Percentiles rank a stretch among this genome's conserved stretches.
phyloP scores from a whole-genome alignment of 2,888 invertebrate genomes.

The Caradrina kadenii region DNA sequence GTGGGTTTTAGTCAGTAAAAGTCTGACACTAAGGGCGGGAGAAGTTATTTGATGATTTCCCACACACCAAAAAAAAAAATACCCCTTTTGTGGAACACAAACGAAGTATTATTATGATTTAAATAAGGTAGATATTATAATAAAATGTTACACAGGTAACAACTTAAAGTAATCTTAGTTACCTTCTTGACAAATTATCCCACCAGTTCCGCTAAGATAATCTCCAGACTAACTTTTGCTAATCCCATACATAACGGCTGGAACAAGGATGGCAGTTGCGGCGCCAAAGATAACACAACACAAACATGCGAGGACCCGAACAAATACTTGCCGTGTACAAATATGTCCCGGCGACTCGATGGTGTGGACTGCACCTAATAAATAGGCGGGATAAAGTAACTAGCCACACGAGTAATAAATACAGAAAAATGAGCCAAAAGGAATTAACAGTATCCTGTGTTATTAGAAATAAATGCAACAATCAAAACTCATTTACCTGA shows the following conservation, averaged over 20 bases:
- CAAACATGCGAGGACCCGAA: slow-evolving; percentile 52
- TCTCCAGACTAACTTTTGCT: slow-evolving; percentile 52
- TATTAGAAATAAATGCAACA: neutral
- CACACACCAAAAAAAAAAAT: too few species aligned
- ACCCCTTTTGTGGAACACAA: too few species aligned
- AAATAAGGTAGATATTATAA: neutral
- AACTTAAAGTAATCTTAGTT: neutral
- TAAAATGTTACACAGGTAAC: neutral
- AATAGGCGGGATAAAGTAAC: slow-evolving; percentile 5
- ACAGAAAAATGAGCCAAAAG: neutral
- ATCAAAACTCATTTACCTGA: neutral
- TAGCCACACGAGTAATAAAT: neutral
- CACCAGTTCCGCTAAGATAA: slow-evolving; percentile 34
- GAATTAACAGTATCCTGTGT: neutral
- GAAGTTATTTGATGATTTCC: too few species aligned
- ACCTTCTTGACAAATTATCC: neutral
- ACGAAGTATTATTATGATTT: neutral
- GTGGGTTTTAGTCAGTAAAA: too few species aligned
- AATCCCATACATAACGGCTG: slow-evolving; percentile 45
- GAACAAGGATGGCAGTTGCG: slow-evolving; percentile 49
- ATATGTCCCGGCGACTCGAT: slow-evolving; percentile 54
- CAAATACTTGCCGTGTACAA: slow-evolving; percentile 61
- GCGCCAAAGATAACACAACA: slow-evolving; percentile 59
- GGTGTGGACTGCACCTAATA: slow-evolving; percentile 50
- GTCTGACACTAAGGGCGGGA: too few species aligned